A percentile compares a stretch with the other conserved stretches of the same genome.
These are phyloP conservation scores for Rhinogobio ventralis DNA, from an alignment of 2,797 vertebrate genomes.

Conservation along the genomic window DNA sequence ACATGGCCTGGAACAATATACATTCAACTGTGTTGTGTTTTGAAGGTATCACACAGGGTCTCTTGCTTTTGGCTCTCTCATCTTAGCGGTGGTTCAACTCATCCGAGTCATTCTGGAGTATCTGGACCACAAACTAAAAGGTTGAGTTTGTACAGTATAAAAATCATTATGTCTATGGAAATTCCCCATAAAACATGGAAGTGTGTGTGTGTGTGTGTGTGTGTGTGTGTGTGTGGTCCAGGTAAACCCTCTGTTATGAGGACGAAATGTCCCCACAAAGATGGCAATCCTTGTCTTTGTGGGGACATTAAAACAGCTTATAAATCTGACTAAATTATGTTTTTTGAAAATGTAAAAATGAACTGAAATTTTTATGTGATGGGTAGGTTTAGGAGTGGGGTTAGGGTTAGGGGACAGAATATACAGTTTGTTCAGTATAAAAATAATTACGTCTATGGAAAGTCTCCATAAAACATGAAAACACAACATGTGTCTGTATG, in stretches of 20 bases:
- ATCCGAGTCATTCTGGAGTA: slow-evolving; percentile 86
- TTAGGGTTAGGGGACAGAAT: too few relatives aligned
- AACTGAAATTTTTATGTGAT: too few relatives aligned
- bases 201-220: slow-evolving; percentile 36
- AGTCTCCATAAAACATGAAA: background rate
- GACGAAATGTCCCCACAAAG: too few relatives aligned
- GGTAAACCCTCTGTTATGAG: too few relatives aligned
- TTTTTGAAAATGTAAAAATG: too few relatives aligned
- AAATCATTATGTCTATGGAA: background rate
- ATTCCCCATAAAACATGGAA: background rate
- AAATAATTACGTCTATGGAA: background rate
- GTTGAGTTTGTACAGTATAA: slow-evolving; percentile 67
- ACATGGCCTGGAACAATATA: background rate
- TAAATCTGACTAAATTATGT: too few relatives aligned
- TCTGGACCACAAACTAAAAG: slow-evolving; percentile 86
- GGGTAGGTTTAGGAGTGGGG: too few relatives aligned
- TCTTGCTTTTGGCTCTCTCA: slow-evolving; percentile 89
- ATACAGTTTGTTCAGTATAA: background rate
- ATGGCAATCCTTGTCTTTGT: too few relatives aligned
- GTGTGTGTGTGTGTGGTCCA: background rate
- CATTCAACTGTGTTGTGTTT: background rate
- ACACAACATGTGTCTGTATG: slow-evolving; percentile 10
- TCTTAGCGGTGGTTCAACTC: slow-evolving; percentile 85
- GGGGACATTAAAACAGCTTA: too few relatives aligned
- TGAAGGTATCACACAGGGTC: slow-evolving; percentile 92